A percentile compares a stretch with the other conserved stretches of the same genome.
These are phyloP conservation scores for Pituophis catenifer DNA, from an alignment of 2,113 vertebrate species.

Conservation along the genomic window DNA sequence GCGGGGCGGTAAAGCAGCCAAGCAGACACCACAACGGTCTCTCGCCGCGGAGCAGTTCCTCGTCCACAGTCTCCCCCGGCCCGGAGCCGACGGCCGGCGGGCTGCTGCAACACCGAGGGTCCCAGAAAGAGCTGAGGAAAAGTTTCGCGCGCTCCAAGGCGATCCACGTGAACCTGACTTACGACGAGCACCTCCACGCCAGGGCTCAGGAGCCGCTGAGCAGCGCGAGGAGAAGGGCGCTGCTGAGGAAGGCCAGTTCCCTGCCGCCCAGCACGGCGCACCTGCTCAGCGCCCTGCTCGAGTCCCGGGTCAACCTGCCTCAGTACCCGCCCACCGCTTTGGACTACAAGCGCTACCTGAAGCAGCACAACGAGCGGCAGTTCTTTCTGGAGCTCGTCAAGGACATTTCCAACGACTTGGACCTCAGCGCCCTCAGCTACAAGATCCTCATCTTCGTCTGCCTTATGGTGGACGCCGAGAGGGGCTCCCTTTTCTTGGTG, in stretches of 20 bases:
- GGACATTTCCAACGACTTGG: slow-evolving; percentile 97
- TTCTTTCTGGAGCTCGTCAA: slow-evolving; percentile 99
- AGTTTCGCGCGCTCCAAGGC: slow-evolving; percentile 97
- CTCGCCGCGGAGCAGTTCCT: not conserved
- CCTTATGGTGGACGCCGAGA: slow-evolving; percentile 95
- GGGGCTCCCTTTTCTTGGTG: slow-evolving; percentile 93
- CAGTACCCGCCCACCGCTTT: slow-evolving; percentile 94
- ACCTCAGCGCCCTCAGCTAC: slow-evolving; percentile 92
- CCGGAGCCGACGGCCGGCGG: slow-evolving; percentile 15
- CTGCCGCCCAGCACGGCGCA: slow-evolving; percentile 92
- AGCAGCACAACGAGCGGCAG: slow-evolving; percentile 90
- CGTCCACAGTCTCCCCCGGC: not conserved
- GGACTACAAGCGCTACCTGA: slow-evolving; percentile 95
- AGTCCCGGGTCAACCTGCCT: slow-evolving; percentile 96
- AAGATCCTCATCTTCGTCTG: slow-evolving; percentile 98
- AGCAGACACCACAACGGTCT: slow-evolving; percentile 3
- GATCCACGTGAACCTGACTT: slow-evolving; percentile 90
- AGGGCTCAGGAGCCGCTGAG: slow-evolving; percentile 91
- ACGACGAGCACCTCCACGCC: slow-evolving; percentile 91
- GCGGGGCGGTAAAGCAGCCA: slow-evolving; percentile 19
- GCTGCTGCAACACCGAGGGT: slow-evolving; percentile 79
- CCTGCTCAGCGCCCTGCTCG: slow-evolving; percentile 93
- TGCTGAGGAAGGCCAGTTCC: slow-evolving; percentile 94
- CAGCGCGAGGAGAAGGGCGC: slow-evolving; percentile 88
- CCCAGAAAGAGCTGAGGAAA: slow-evolving; percentile 92